Evolutionary conservation across 2,797 vertebrate species (phyloP).

Genomic region (Tokudaia tokunoshimensis): DNA sequence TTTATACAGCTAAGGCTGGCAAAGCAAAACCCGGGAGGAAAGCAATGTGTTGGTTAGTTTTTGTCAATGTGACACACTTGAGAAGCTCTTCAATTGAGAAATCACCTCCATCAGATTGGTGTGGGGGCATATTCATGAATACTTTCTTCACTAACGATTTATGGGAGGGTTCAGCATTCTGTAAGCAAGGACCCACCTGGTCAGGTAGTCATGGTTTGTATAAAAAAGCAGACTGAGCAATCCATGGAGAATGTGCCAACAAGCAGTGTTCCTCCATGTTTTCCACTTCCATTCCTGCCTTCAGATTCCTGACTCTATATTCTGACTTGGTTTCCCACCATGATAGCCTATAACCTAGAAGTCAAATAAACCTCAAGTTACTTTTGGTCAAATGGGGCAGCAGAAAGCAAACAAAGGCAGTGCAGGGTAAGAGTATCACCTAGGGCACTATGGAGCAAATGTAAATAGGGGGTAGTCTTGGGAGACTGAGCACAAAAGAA

Average conservation of each 20-base stretch:
- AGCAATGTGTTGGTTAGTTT: neutral
- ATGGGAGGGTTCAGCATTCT: neutral
- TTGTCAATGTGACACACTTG: neutral
- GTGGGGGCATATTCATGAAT: neutral
- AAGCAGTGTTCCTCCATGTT: neutral
- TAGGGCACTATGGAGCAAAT: fast-evolving
- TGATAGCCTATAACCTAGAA: neutral
- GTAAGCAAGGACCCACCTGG: neutral
- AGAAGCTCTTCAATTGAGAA: neutral
- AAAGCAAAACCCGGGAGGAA: neutral
- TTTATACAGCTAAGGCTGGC: neutral
- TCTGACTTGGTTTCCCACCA: neutral
- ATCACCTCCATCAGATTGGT: neutral
- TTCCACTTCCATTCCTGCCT: neutral
- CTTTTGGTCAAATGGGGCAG: neutral
- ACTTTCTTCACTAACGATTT: neutral
- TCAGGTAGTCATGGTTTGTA: neutral
- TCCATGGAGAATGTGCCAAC: neutral
- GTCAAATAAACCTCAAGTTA: neutral
- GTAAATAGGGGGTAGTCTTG: no score
- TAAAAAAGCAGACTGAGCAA: neutral
- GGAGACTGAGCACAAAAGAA: neutral
- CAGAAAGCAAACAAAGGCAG: neutral
- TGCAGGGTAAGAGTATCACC: neutral
- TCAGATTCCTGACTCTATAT: neutral